phyloP scores from a whole-genome alignment of 2,113 vertebrate species.

The Pitta sordida region DNA sequence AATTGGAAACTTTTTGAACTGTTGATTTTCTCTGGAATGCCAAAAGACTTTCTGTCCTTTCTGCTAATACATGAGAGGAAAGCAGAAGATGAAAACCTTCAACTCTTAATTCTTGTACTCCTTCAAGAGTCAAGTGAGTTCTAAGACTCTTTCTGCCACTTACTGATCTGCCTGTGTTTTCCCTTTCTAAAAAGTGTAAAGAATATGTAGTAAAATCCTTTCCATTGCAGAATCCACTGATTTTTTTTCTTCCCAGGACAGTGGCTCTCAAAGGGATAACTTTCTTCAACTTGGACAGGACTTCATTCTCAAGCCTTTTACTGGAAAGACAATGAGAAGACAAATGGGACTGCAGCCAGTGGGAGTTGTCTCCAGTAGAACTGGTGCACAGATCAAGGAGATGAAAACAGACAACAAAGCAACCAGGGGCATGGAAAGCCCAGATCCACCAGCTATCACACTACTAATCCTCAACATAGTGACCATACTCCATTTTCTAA shows the following conservation, averaged over 20 bases:
- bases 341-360: neutral
- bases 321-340: neutral
- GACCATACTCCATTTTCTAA: neutral
- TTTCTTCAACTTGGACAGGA: neutral
- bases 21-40: neutral
- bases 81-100: neutral
- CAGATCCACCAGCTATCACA: neutral
- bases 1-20: neutral
- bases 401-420: neutral
- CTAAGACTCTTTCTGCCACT: neutral
- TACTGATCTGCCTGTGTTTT: neutral
- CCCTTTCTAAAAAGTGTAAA: neutral
- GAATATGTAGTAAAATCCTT: neutral
- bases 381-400: neutral
- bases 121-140: too few species aligned
- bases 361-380: neutral
- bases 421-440: neutral
- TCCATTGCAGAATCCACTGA: neutral
- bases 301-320: neutral
- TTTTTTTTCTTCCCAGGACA: neutral
- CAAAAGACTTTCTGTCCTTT: neutral
- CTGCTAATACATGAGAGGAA: neutral
- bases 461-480: neutral
- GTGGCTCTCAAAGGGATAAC: neutral
- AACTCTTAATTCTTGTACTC: neutral